phyloP scores from a whole-genome alignment of 2,888 invertebrate genomes.

The Marasmarcha lunaedactyla region DNA sequence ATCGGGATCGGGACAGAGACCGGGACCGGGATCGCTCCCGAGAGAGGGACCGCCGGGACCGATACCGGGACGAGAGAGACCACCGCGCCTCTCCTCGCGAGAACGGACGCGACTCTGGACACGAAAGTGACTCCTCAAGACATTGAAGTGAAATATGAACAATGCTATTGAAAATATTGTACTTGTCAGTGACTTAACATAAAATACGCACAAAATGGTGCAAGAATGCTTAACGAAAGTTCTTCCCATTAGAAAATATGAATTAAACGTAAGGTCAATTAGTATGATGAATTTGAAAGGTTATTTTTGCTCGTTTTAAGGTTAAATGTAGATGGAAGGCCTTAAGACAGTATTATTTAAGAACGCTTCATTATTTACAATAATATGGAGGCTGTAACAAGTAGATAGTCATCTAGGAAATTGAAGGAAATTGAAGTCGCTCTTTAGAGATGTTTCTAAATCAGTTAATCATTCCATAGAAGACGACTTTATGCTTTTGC shows the following conservation, averaged over 20 bases:
- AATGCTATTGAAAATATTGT: conserved; percentile 3
- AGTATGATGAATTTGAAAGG: neutral
- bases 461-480: conserved; percentile 46
- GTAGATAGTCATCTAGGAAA: conserved; percentile 31
- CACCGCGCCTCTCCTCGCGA: conserved; percentile 60
- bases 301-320: conserved; percentile 31
- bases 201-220: too few relatives aligned
- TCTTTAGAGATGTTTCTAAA: conserved; percentile 6
- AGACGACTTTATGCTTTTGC: conserved; percentile 20
- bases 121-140: conserved; percentile 64
- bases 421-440: conserved; percentile 18
- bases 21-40: conserved; percentile 40
- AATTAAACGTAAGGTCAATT: neutral
- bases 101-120: conserved; percentile 60
- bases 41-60: conserved; percentile 38
- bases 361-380: conserved; percentile 28
- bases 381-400: conserved; percentile 47
- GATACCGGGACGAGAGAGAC: conserved; percentile 49
- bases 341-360: conserved; percentile 57
- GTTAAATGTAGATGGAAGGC: conserved; percentile 37
- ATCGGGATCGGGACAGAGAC: conserved; percentile 40
- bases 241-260: too few relatives aligned
- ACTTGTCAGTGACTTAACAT: neutral
- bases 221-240: too few relatives aligned
- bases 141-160: conserved; percentile 31